These are phyloP conservation scores for Invenusta paracnida DNA, from an alignment of 2,888 invertebrate genomes.

Conservation along the genomic window DNA sequence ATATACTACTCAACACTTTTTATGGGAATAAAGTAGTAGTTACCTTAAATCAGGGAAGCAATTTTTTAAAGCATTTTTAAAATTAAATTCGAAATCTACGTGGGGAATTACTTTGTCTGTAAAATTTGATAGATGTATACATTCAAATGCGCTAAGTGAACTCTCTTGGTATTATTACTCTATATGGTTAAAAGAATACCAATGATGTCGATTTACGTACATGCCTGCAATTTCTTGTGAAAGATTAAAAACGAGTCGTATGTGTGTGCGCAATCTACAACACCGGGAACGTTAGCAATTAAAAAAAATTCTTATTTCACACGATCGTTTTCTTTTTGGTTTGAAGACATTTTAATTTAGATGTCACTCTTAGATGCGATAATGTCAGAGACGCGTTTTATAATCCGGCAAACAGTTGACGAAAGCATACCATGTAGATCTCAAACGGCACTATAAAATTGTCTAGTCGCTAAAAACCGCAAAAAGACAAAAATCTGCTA, in stretches of 20 bases:
- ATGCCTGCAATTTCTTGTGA: too few relatives aligned
- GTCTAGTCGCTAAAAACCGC: slow-evolving; percentile 10
- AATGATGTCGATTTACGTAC: too few relatives aligned
- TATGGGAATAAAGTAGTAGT: too few relatives aligned
- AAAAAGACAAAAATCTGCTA: slow-evolving; percentile 3
- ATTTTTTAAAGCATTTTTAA: too few relatives aligned
- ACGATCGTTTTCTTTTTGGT: background rate
- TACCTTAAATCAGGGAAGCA: too few relatives aligned
- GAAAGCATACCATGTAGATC: background rate
- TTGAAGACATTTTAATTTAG: background rate
- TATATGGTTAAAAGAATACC: too few relatives aligned
- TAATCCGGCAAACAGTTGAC: slow-evolving; percentile 12
- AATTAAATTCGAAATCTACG: too few relatives aligned
- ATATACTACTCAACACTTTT: too few relatives aligned
- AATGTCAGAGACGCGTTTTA: background rate
- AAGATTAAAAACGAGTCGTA: slow-evolving; percentile 12
- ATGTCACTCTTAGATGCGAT: background rate
- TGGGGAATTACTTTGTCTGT: too few relatives aligned
- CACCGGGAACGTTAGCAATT: background rate
- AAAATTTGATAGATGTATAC: too few relatives aligned
- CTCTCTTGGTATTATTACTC: too few relatives aligned
- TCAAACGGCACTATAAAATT: slow-evolving; percentile 9
- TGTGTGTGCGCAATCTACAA: background rate
- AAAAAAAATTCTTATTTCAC: background rate
- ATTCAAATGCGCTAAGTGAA: too few relatives aligned